Conservation (phyloP, 2,797 vertebrate species). For the Pipistrellus nathusii region DNA sequence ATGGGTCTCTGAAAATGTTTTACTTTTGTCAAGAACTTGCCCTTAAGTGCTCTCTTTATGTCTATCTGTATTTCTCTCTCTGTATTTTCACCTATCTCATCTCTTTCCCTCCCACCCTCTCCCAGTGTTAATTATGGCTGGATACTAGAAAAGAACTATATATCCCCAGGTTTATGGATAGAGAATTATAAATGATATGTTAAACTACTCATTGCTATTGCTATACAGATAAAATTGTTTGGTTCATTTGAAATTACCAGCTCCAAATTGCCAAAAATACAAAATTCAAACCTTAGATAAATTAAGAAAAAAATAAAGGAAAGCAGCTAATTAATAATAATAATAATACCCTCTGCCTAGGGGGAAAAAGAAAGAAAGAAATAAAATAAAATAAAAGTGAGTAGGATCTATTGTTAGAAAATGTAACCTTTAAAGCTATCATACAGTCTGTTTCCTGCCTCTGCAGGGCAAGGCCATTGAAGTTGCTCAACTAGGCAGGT, state of each 20-base stretch:
- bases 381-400: background rate
- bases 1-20: background rate
- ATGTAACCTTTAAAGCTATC: slow-evolving; percentile 53
- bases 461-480: background rate
- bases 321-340: background rate
- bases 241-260: slow-evolving; percentile 32
- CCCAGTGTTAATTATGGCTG: background rate
- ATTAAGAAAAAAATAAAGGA: background rate
- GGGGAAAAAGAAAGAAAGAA: background rate
- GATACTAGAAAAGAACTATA: background rate
- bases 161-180: background rate
- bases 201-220: background rate
- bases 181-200: slow-evolving; percentile 14
- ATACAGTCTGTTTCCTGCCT: background rate
- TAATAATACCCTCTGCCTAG: background rate
- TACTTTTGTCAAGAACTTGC: background rate
- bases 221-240: slow-evolving; percentile 11
- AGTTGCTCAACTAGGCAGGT: background rate
- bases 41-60: no score
- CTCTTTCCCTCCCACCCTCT: background rate
- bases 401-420: slow-evolving; percentile 7
- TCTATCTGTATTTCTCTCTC: no score
- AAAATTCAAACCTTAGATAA: slow-evolving; percentile 13
- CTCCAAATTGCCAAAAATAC: background rate
- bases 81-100: no score